Evolutionary conservation across 2,113 vertebrate genomes (phyloP), one percentile per base, ranked within the genome.

Genomic region (Chionodraco myersi): DNA sequence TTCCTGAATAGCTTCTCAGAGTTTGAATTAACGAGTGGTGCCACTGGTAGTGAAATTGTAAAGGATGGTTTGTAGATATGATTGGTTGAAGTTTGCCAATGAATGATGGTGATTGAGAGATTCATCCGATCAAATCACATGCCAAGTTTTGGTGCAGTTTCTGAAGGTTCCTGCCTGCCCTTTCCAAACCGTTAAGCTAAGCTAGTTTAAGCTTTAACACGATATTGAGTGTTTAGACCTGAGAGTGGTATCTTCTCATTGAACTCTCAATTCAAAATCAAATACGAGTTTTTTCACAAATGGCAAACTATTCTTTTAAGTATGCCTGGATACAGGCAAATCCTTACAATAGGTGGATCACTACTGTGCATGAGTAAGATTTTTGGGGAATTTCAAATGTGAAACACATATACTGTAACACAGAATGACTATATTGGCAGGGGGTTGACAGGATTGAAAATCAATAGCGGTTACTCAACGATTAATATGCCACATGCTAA

Each of bases 401-500:
- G 15, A 26, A 36, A 53, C 21, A 59, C 4, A 2, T 61, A 8
- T 47, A 4, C 34, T 45, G n/a, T 70, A 52, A 63, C 30, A 57
- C 12, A 36, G 30, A 53, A n/a, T 34, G 3, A 30, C 3, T 30
- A 30, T 30, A 30, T 30, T 30, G 30, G 30, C 30, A 30, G 30
- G 30, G 30, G 30, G 30, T 30, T 30, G 6, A 18, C 1, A 1
- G 26, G 49, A 52, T 30, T 69, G 36, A 41, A 41, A 41, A 79
- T 79, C 51, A 70, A 66, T 53, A 51, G 15, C 6, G 15, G 30
- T 30, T 30, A 30, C 30, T 30, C 30, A 30, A 18, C 6, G 36
- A 66, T 71, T 48, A 53, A 36, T 52, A 36, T 1, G 10, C 14
- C 23, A 71, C 12, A 21, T 66, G 82, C 7, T 70, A 34, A 53